Percentiles rank a stretch among this genome's conserved stretches.
These are phyloP conservation scores for Drosophila dunni DNA, from an alignment of 1,140 invertebrate genomes.

Conservation along the genomic window DNA sequence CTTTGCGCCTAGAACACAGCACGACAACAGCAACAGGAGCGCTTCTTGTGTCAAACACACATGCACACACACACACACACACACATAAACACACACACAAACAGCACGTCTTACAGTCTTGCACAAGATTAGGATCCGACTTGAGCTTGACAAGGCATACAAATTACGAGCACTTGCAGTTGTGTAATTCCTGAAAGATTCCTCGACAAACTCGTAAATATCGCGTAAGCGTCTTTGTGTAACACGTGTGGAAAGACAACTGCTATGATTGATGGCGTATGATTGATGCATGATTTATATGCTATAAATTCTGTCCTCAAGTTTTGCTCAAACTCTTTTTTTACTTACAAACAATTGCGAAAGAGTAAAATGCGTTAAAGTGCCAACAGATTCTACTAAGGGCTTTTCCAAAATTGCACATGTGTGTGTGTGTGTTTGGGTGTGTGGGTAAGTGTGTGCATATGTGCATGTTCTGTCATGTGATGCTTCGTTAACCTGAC, in stretches of 20 bases:
- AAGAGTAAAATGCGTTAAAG: slow-evolving; percentile 61
- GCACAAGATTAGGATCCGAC: slow-evolving; percentile 24
- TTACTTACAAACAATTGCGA: slow-evolving; percentile 22
- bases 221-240: slow-evolving; percentile 10
- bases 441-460: slow-evolving; percentile 13
- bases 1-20: slow-evolving; percentile 9
- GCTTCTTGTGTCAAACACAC: slow-evolving; percentile 4
- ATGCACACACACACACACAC: slow-evolving; percentile 15
- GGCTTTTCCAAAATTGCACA: slow-evolving; percentile 25
- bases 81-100: not conserved
- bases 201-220: slow-evolving; percentile 29
- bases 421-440: slow-evolving; percentile 3
- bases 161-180: slow-evolving; percentile 40
- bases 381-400: slow-evolving; percentile 56
- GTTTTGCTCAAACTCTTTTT: not conserved
- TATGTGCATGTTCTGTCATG: slow-evolving; percentile 47
- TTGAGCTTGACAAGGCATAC: slow-evolving; percentile 31
- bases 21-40: slow-evolving; percentile 14
- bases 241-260: slow-evolving; percentile 5
- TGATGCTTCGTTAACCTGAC: slow-evolving; percentile 73
- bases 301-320: not conserved
- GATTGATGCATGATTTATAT: slow-evolving; percentile 74
- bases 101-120: not conserved
- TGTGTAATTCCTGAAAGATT: slow-evolving; percentile 27
- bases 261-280: slow-evolving; percentile 76